These are phyloP conservation scores for Athetis lepigone DNA, from an alignment of 2,888 invertebrate genomes.

Conservation along the genomic window DNA sequence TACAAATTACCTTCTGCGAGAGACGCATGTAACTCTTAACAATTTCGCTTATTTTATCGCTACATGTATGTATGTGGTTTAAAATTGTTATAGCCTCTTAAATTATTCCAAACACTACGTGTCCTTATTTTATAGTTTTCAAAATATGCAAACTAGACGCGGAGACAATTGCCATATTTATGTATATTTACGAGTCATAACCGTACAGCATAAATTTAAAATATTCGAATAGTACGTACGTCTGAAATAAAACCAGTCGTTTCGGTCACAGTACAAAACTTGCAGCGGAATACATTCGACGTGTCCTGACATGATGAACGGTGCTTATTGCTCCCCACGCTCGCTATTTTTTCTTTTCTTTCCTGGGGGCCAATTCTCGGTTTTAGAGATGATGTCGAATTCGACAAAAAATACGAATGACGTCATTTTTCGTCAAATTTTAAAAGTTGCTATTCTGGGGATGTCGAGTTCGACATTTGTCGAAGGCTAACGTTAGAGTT, in stretches of 20 bases:
- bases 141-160: constrained; percentile 47
- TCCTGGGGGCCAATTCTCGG: too few species aligned
- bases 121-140: constrained; percentile 44
- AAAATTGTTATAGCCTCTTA: constrained; percentile 32
- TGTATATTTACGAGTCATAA: constrained; percentile 50
- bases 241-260: constrained; percentile 50
- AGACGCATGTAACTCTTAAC: constrained; percentile 5
- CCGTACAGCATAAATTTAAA: constrained; percentile 46
- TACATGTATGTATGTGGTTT: constrained; percentile 3
- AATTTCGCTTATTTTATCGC: constrained; percentile 4
- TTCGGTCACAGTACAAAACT: constrained; percentile 43
- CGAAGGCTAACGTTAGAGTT: too few species aligned
- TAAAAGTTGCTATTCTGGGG: too few species aligned
- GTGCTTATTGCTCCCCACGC: constrained; percentile 2
- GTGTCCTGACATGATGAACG: constrained; percentile 23
- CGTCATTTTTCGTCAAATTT: too few species aligned
- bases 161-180: constrained; percentile 50
- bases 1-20: constrained; percentile 18
- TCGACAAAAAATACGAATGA: too few species aligned
- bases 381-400: too few species aligned
- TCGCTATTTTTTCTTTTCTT: background rate
- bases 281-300: constrained; percentile 32
- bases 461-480: too few species aligned
- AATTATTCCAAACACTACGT: constrained; percentile 38
- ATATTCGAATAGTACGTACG: constrained; percentile 44